Evolutionary conservation across 2,113 vertebrate species (phyloP).

Genomic region (Rostratula benghalensis): DNA sequence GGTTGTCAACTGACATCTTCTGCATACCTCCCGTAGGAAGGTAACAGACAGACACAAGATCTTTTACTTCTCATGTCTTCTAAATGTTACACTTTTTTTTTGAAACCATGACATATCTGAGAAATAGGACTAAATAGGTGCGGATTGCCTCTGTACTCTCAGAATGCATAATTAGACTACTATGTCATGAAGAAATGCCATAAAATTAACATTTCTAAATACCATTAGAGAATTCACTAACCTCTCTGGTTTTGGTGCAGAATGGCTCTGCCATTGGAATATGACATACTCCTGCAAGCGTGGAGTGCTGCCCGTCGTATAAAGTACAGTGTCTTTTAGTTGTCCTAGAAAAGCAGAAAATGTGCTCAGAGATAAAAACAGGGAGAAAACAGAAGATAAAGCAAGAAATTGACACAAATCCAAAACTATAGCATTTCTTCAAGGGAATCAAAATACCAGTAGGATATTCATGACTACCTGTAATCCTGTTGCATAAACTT

Average conservation of each 20-base stretch:
- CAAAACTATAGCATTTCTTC: neutral
- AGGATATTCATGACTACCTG: neutral
- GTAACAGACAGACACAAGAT: neutral
- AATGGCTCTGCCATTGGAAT: constrained; percentile 95
- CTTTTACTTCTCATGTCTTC: neutral
- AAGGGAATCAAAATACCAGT: neutral
- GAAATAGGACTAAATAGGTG: neutral
- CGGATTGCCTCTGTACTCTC: neutral
- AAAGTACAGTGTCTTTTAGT: constrained; percentile 89
- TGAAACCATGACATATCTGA: neutral
- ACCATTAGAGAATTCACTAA: constrained; percentile 58
- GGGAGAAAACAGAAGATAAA: neutral
- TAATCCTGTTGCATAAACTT: neutral
- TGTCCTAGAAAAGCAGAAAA: constrained; percentile 80
- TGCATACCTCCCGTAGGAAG: neutral
- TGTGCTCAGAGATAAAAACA: neutral
- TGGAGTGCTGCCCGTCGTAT: constrained; percentile 82
- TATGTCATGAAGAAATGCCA: neutral
- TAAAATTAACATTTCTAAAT: neutral
- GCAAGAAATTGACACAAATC: neutral
- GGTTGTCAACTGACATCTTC: neutral
- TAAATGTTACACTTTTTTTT: neutral
- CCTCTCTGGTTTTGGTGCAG: constrained; percentile 93
- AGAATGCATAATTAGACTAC: neutral
- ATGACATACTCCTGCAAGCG: constrained; percentile 88